Base-by-base conservation (phyloP, 2,888 invertebrate species). In the Blera fallax region DNA sequence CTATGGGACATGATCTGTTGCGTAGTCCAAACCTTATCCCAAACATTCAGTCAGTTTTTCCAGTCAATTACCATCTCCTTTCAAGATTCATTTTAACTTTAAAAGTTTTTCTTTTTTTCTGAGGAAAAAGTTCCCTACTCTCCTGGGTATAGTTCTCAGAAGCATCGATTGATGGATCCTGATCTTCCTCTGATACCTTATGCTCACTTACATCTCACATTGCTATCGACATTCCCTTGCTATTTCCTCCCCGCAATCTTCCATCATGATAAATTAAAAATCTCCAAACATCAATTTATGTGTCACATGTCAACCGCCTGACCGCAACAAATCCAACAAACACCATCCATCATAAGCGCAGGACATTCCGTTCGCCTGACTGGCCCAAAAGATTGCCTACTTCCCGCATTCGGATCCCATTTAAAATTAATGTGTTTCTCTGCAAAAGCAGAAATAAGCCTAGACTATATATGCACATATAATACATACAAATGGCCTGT, bases 201-300 rank as follows among this genome's bases (percentile, higher is more conserved):
- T 14, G 14, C 14, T 6, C n/a, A n/a, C 24, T 4, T 24, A 24
- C 24, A 24, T 24, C 37, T 34, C 34, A n/a, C 8, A 32, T 32
- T 5, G 7, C 32, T 8, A 32, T 2, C 8, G 32, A 32, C n/a
- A 32, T 32, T 32, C 32, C 32, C 32, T 32, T 32, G 2, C 32
- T 8, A 32, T 32, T 32, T 32, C 6, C 8, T 6, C 32, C 6
- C 40, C 40, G 2, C 24, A 24, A 24, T 24, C 5, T 6, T 14
- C 40, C 6, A 40, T 14, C 40, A 40, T 6, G 14, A 21, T 45
- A 21, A 52, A 37, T 58, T 37, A 40, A 27, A 43, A 62, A 14
- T 29, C 43, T 16, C 40, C 58, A 69, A 60, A 60, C 67, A 67
- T 69, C 60, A 69, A 69, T 52, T 69, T 60, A 40, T 77, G 4